Percentiles rank a stretch among this genome's conserved stretches.
Conservation (phyloP, 1,140 invertebrate genomes). For the Formica selysi region DNA sequence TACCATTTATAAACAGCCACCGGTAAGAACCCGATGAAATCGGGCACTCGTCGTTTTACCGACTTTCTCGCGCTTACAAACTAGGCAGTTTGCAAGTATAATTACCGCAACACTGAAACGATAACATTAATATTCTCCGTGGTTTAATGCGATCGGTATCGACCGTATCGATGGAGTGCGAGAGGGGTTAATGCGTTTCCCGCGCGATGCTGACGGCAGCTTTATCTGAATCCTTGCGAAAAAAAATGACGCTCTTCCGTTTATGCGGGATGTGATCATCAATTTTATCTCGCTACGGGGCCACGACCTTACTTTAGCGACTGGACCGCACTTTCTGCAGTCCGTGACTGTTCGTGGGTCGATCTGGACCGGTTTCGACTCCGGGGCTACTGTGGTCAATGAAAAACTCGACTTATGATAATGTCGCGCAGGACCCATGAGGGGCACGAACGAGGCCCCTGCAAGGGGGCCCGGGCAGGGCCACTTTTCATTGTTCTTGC, state of each 20-base stretch:
- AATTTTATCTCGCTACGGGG: conserved; percentile 25
- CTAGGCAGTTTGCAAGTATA: conserved; percentile 31
- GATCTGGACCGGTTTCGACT: conserved; percentile 77
- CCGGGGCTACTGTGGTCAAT: conserved; percentile 78
- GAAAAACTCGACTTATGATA: conserved; percentile 83
- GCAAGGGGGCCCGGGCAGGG: not conserved
- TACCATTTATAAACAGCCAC: conserved; percentile 35
- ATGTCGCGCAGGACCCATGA: conserved; percentile 54
- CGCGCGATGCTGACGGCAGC: conserved; percentile 13
- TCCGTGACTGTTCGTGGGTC: conserved; percentile 41
- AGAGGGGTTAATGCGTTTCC: conserved; percentile 19
- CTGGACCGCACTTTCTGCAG: conserved; percentile 19
- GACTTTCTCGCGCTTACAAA: conserved; percentile 40
- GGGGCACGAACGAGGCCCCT: not conserved
- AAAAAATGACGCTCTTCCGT: not conserved
- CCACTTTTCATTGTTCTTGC: conserved; percentile 46
- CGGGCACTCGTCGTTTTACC: conserved; percentile 47
- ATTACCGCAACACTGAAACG: conserved; percentile 32
- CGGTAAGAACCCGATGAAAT: conserved; percentile 39
- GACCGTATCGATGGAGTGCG: not conserved
- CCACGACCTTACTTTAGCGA: conserved; percentile 5
- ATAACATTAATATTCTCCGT: conserved; percentile 49
- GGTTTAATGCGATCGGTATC: conserved; percentile 34
- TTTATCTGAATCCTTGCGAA: conserved; percentile 15
- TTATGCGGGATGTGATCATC: conserved; percentile 21